Base-by-base conservation (phyloP, 2,113 vertebrate genomes). In the Phyllostomus discolor region DNA sequence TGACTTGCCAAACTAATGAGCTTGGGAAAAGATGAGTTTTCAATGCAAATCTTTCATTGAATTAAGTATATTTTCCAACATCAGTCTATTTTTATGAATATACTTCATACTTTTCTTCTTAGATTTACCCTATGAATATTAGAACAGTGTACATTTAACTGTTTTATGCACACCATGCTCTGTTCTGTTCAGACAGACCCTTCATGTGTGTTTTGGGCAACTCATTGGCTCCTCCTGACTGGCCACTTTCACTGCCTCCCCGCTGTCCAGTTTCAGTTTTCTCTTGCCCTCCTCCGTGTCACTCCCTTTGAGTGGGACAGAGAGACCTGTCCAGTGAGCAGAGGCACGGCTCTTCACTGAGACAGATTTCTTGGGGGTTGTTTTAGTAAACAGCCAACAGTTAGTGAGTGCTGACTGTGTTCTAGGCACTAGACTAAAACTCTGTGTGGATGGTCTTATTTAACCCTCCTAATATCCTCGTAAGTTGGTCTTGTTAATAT, bases 61-160 rank as follows among this genome's bases (percentile, higher is more conserved):
- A 93, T 75, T 90, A 89, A 89, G 50, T 50, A 46, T n/a, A 81
- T n/a, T 90, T 97, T 97, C 72, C 46, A 90, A 86, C 88, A 33
- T 83, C 26, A 62, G 10, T 83, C 83, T 64, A 48, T 90, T 94
- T 95, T 95, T 95, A 67, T 89, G 59, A 84, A 96, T 93, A 93
- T 48, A 41, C n/a, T 95, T 92, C 93, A n/a, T 86, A 28, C 0
- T 1, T 59, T 46, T 38, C 54, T 73, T 91, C 78, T 92, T 67
- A 85, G 70, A 91, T 73, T 91, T 38, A 8, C 67, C 33, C 67
- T 75, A 22, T 16, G 38, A 75, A 78, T 16, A 7, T 50, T 78
- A 75, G 70, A 76, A 69, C n/a, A 48, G 59, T 79, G 38, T 31
- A 38, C 75, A 38, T 24, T 82, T 79, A 50, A 84, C 64, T 85